Evolutionary conservation across 2,113 vertebrate species (phyloP).

Genomic region (Grus americana): DNA sequence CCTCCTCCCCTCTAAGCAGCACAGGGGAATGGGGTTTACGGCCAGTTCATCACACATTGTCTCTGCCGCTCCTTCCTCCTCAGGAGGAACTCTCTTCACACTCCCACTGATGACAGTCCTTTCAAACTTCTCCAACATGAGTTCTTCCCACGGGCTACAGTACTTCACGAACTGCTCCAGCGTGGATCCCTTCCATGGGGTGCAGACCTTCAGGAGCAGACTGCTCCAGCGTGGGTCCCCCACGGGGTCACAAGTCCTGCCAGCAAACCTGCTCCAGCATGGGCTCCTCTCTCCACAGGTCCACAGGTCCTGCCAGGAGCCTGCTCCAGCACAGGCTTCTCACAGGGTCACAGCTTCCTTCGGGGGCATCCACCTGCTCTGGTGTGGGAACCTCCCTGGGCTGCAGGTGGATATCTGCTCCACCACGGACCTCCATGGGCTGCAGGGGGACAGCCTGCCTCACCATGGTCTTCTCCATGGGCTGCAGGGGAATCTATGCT

Average conservation of each 20-base stretch:
- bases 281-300: neutral
- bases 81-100: too few relatives aligned
- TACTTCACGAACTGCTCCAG: neutral
- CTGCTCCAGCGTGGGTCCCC: neutral
- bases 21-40: too few relatives aligned
- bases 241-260: too few relatives aligned
- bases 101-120: too few relatives aligned
- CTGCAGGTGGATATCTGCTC: neutral
- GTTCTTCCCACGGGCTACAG: rapidly evolving
- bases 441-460: neutral
- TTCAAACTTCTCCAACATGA: neutral
- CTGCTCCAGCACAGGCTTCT: neutral
- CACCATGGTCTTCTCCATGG: neutral
- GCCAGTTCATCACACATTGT: neutral
- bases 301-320: neutral
- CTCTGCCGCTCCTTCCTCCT: neutral
- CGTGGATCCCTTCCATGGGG: rapidly evolving
- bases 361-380: too few relatives aligned
- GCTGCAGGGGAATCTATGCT: neutral
- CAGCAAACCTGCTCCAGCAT: neutral
- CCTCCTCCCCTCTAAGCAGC: neutral
- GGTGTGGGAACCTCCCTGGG: too few relatives aligned
- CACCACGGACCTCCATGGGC: too few relatives aligned
- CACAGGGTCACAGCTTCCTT: too few relatives aligned
- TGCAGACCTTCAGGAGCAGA: neutral